A percentile compares a stretch with the other conserved stretches of the same genome.
Conservation (phyloP, 2,113 vertebrate genomes). For the Zeus faber region DNA sequence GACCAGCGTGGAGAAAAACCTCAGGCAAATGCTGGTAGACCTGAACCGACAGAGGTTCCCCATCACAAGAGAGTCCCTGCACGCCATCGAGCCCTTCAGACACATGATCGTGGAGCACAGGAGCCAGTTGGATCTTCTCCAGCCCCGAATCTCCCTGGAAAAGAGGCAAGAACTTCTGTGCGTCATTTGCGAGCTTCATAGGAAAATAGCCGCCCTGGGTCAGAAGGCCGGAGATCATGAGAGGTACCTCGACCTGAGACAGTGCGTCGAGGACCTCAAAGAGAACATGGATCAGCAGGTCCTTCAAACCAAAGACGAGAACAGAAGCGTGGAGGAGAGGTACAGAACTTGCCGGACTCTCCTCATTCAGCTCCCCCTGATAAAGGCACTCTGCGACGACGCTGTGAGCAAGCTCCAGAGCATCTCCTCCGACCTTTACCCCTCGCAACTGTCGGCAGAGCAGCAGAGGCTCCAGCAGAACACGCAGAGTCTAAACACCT, state of each 20-base stretch:
- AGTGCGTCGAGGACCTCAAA: constrained; percentile 68
- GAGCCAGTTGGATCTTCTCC: constrained; percentile 57
- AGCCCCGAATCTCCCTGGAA: constrained; percentile 47
- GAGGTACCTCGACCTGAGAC: constrained; percentile 69
- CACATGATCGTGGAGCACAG: constrained; percentile 64
- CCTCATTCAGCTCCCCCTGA: constrained; percentile 69
- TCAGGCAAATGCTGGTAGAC: constrained; percentile 58
- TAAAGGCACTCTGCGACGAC: constrained; percentile 68
- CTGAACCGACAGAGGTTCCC: constrained; percentile 59
- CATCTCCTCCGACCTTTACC: constrained; percentile 68
- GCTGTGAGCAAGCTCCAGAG: constrained; percentile 61
- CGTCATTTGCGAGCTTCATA: constrained; percentile 65
- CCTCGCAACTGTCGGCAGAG: constrained; percentile 73
- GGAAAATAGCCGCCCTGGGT: constrained; percentile 63
- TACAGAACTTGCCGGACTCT: constrained; percentile 72
- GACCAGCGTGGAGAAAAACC: constrained; percentile 65
- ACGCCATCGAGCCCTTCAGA: constrained; percentile 51
- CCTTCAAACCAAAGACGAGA: constrained; percentile 50
- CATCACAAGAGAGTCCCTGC: constrained; percentile 59
- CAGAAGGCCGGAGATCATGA: constrained; percentile 58
- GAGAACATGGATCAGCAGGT: constrained; percentile 70
- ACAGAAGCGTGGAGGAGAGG: constrained; percentile 43
- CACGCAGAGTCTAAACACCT: constrained; percentile 56
- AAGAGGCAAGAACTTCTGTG: constrained; percentile 58
- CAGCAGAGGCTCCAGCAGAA: constrained; percentile 66